phyloP scores from a whole-genome alignment of 2,888 invertebrate species.

The Crioceris asparagi region DNA sequence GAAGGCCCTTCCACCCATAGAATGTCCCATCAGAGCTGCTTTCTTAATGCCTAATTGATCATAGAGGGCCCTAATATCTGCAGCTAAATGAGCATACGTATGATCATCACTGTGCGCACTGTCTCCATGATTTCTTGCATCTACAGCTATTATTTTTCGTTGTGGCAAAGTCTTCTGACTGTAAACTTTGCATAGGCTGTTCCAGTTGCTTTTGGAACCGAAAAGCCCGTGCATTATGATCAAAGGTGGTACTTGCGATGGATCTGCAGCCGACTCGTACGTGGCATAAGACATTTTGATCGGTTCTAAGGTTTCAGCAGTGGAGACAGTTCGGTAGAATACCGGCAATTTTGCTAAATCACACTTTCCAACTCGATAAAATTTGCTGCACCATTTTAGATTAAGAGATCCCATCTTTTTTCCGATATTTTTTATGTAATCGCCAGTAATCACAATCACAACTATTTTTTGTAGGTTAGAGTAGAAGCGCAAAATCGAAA shows the following conservation, averaged over 20 bases:
- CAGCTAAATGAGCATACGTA: slow-evolving; percentile 61
- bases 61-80: slow-evolving; percentile 59
- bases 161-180: slow-evolving; percentile 50
- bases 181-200: slow-evolving; percentile 54
- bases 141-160: slow-evolving; percentile 68
- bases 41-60: slow-evolving; percentile 52
- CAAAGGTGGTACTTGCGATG: slow-evolving; percentile 43
- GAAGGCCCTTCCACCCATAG: slow-evolving; percentile 90
- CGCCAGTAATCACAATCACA: no score
- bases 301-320: slow-evolving; percentile 29
- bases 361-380: no score
- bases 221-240: slow-evolving; percentile 81
- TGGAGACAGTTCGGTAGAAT: no score
- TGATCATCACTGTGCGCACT: slow-evolving; percentile 71
- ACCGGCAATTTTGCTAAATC: no score
- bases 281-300: slow-evolving; percentile 58
- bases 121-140: slow-evolving; percentile 92
- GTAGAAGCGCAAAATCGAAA: no score
- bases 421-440: no score
- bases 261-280: slow-evolving; percentile 44
- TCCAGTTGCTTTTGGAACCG: slow-evolving; percentile 83
- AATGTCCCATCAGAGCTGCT: slow-evolving; percentile 74
- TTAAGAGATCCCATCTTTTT: no score
- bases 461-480: no score
- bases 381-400: no score